Base-by-base conservation (phyloP, 2,888 invertebrate species). In the Drosophila parthenogenetica region DNA sequence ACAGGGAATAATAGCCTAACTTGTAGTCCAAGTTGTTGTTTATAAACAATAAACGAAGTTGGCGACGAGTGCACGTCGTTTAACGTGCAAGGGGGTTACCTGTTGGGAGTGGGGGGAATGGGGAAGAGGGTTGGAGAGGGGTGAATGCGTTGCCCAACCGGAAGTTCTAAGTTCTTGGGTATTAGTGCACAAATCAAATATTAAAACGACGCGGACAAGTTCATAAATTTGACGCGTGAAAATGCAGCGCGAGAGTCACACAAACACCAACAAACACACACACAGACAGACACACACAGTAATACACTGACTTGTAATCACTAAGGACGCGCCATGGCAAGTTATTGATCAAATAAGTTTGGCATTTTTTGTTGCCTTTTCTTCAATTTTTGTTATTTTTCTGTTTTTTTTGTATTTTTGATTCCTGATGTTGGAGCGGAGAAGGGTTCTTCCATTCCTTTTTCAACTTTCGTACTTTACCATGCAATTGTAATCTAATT, bases 321-420 rank as follows among this genome's bases (percentile, higher is more conserved):
- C 87, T 79, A 81, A 76, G 77, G 80, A 80, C 74, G 81, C 76
- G 79, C 64, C 59, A 74, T 55, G 79, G 61, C 57, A 71, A 77
- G 71, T 86, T 89, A 89, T 89, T 80, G 89, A 89, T 89, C 89
- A 89, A 89, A 89, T 89, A 90, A 80, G 57, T 66, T 75, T 55
- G 61, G 29, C 42, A 35, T 64, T 48, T 77, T 71, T 67, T 42
- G 19, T 51, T 46, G 63, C 16, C 39, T n/a, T 71, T 40, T 45
- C 19, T 25, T 29, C 29, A 29, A 8, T 29, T 29, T 55, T 11
- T 37, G 19, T 10, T 69, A 42, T 49, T 57, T 51, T 55, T 17
- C 3, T 17, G 8, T 10, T 10, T 10, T 29, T 8, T 29, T 29
- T 29, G 8, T 29, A 29, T 29, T 29, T 29, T 29, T 29, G 29